phyloP scores from a whole-genome alignment of 2,113 vertebrate genomes.

The Macquaria australasica region DNA sequence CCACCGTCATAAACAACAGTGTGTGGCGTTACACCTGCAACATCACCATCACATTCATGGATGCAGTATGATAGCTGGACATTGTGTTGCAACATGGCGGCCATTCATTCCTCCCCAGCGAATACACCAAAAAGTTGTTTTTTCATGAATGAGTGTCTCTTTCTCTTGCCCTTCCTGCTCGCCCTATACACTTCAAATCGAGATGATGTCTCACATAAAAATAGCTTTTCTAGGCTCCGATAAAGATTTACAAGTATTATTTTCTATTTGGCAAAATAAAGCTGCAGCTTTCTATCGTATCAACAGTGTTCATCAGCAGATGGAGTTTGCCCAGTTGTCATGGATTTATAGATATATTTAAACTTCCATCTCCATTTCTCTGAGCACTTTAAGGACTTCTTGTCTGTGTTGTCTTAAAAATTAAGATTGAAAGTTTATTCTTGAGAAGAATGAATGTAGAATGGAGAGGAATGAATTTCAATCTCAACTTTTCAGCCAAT shows the following conservation, averaged over 20 bases:
- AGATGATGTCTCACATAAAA: neutral
- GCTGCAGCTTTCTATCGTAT: neutral
- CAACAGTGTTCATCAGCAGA: neutral
- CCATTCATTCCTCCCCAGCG: neutral
- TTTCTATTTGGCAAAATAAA: neutral
- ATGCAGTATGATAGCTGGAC: slow-evolving; percentile 3
- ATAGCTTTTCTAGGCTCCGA: neutral
- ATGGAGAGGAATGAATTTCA: neutral
- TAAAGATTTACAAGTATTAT: neutral
- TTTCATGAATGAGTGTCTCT: neutral
- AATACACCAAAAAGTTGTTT: neutral
- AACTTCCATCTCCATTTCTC: neutral
- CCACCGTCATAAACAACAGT: neutral
- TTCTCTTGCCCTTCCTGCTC: neutral
- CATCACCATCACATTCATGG: neutral
- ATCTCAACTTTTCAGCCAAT: neutral
- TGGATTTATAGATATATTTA: neutral
- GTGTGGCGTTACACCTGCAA: slow-evolving; percentile 15
- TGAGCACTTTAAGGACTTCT: neutral
- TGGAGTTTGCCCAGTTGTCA: neutral
- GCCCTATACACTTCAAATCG: neutral
- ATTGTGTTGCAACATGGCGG: neutral
- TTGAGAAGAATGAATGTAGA: neutral
- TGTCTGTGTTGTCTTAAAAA: neutral
- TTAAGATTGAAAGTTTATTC: neutral